phyloP scores from a whole-genome alignment of 1,140 invertebrate genomes.

The Pantala flavescens region DNA sequence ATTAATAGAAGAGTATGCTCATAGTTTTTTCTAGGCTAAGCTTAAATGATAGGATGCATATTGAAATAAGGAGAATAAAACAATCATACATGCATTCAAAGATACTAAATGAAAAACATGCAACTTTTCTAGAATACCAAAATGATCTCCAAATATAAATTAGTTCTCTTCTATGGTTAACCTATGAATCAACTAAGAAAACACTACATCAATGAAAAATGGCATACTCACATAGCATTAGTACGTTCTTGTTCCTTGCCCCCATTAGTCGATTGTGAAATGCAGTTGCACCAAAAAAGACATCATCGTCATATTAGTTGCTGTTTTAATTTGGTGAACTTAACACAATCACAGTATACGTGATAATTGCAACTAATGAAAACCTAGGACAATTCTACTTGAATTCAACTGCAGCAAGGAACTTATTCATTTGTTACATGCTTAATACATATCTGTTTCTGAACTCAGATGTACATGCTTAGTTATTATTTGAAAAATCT shows the following conservation, averaged over 20 bases:
- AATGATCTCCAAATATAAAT: too few relatives aligned
- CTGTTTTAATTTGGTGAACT: conserved; percentile 1
- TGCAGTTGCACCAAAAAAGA: conserved; percentile 16
- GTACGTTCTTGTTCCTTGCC: conserved; percentile 17
- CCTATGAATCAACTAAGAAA: too few relatives aligned
- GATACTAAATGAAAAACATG: too few relatives aligned
- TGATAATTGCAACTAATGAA: conserved; percentile 12
- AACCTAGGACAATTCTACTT: background rate
- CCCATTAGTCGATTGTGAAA: conserved; percentile 16
- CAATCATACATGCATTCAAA: too few relatives aligned
- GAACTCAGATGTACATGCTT: background rate
- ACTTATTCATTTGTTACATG: background rate
- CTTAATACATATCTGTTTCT: too few relatives aligned
- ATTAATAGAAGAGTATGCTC: too few relatives aligned
- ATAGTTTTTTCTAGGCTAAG: too few relatives aligned
- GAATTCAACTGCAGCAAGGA: conserved; percentile 11
- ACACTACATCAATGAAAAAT: background rate
- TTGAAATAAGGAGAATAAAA: too few relatives aligned
- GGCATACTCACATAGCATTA: conserved; percentile 17
- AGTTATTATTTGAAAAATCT: background rate
- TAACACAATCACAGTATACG: conserved; percentile 3
- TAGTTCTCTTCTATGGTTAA: too few relatives aligned
- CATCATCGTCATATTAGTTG: conserved; percentile 8
- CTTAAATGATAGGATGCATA: too few relatives aligned
- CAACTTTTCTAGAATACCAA: too few relatives aligned